Evolutionary conservation across 1,140 invertebrate genomes (phyloP), one percentile per base, ranked within the genome.

Genomic region (Aphis gossypii): DNA sequence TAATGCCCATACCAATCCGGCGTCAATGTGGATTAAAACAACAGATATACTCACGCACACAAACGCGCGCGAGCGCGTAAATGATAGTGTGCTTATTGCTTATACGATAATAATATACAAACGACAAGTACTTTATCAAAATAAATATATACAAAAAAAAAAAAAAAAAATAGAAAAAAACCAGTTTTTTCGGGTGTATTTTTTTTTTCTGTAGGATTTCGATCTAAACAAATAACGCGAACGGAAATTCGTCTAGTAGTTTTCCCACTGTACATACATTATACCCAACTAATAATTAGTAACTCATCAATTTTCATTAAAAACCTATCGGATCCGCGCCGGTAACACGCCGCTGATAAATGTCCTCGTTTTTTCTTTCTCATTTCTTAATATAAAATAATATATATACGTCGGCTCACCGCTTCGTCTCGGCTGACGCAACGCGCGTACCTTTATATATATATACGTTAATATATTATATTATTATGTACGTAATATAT

Each of bases 261-360:
- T 88, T 51, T 88, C 44, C 18, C 38, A 86, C 14, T 44, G 8
- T 44, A 30, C 83, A 83, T 25, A 46, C 8, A 8, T 25, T 14
- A 8, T 3, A 11, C 87, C 4, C 41, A 41, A 90, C 35, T 56
- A 44, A 60, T 89, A 90, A 90, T 90, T 90, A 68, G 89, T 90
- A 90, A 68, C 89, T 68, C 54, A 90, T 90, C 89, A 90, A 90
- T 90, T 90, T 90, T 90, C 89, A 90, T 90, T 90, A 90, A 90
- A 44, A 90, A 30, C 88, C 41, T 60, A 68, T 90, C 54, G 54
- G 54, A 48, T 88, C 23, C 46, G 23, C 41, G 84, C 23, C 44
- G 84, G 38, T 87, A 88, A 48, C 25, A 48, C 44, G 84, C 84
- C 23, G 84, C 14, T 54, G 87, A 89, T 89, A 41, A 89, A 89